phyloP scores from a whole-genome alignment of 2,113 vertebrate species.

The Fukomys damarensis region DNA sequence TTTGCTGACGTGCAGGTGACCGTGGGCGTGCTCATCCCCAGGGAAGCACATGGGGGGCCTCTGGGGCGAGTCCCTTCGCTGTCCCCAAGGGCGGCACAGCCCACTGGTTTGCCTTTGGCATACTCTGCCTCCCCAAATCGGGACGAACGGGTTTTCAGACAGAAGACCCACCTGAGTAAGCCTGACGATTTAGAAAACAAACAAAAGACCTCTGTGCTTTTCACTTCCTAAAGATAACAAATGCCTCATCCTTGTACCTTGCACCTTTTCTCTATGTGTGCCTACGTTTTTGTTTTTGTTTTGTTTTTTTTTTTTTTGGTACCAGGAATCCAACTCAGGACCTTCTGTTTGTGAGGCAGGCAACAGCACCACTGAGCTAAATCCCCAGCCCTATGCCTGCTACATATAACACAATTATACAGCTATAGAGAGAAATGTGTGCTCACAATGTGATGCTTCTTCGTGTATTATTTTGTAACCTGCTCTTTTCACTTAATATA shows the following conservation, averaged over 20 bases:
- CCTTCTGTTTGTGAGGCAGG: too few species aligned
- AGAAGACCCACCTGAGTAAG: neutral
- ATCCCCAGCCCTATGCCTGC: too few species aligned
- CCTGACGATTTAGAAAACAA: neutral
- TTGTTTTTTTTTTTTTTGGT: too few species aligned
- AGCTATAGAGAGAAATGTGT: neutral
- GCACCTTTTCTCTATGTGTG: neutral
- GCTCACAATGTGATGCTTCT: neutral
- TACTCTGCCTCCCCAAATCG: neutral
- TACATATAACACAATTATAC: neutral
- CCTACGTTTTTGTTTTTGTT: too few species aligned
- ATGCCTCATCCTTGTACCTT: neutral
- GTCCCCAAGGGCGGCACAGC: too few species aligned
- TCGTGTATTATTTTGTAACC: neutral
- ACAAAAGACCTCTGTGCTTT: neutral
- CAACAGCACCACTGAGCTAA: too few species aligned
- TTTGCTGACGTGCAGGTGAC: too few species aligned
- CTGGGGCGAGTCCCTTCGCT: neutral
- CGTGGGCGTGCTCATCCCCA: fast-evolving
- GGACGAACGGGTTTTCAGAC: neutral
- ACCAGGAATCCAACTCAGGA: too few species aligned
- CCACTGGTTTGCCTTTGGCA: neutral
- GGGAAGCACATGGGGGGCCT: neutral
- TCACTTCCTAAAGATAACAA: neutral
- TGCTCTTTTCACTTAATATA: neutral